phyloP scores from a whole-genome alignment of 2,888 invertebrate genomes.

The Podotricha telesiphe region DNA sequence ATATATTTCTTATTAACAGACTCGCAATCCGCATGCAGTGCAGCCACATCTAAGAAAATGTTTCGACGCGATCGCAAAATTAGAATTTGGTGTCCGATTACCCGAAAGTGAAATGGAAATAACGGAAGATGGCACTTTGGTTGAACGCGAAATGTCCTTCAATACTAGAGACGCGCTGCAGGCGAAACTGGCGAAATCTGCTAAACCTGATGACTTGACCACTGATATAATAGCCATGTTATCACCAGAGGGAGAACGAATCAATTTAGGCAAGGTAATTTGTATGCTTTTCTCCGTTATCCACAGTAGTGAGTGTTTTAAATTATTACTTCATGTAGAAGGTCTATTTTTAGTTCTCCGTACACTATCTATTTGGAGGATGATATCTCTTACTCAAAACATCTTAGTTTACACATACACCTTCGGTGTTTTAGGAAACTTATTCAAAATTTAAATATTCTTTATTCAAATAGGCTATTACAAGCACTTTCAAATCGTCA shows the following conservation, averaged over 20 bases:
- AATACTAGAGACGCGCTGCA: slow-evolving; percentile 69
- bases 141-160: slow-evolving; percentile 75
- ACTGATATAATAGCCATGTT: slow-evolving; percentile 95
- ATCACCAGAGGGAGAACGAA: slow-evolving; percentile 94
- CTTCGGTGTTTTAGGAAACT: no score
- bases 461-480: no score
- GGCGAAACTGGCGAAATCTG: slow-evolving; percentile 68
- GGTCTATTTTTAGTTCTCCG: no score
- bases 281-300: background rate
- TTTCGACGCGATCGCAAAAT: slow-evolving; percentile 91
- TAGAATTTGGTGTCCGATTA: slow-evolving; percentile 88
- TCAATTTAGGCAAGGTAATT: slow-evolving; percentile 88
- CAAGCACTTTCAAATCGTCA: no score
- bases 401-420: no score
- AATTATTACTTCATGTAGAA: no score
- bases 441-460: no score
- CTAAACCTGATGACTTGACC: slow-evolving; percentile 82
- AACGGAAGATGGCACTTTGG: slow-evolving; percentile 76
- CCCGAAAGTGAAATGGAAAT: slow-evolving; percentile 81
- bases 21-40: slow-evolving; percentile 93
- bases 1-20: slow-evolving; percentile 67
- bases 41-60: slow-evolving; percentile 95
- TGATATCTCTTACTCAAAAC: no score
- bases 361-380: no score
- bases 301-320: no score